Percentiles rank a stretch among this genome's conserved stretches.
These are phyloP conservation scores for Bombus pascuorum DNA, from an alignment of 1,140 invertebrate genomes.

Conservation along the genomic window DNA sequence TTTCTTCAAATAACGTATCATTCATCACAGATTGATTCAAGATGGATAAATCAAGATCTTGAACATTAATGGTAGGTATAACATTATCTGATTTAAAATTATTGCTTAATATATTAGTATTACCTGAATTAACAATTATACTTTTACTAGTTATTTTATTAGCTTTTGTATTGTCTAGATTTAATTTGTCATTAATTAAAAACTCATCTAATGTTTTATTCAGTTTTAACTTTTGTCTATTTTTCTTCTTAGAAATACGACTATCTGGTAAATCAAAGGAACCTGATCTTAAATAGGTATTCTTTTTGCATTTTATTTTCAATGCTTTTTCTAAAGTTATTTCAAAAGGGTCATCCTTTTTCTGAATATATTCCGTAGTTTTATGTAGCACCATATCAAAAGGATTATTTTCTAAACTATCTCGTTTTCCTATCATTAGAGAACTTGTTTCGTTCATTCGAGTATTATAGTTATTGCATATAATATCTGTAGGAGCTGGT, in stretches of 20 bases:
- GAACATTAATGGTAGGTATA: conserved; percentile 30
- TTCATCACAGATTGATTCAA: conserved; percentile 73
- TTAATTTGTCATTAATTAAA: conserved; percentile 28
- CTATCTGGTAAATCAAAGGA: conserved; percentile 55
- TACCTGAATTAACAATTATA: conserved; percentile 32
- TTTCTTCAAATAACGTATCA: conserved; percentile 69
- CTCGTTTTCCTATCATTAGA: conserved; percentile 43
- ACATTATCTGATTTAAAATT: neutral
- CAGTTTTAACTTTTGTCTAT: conserved; percentile 59
- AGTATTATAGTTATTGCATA: conserved; percentile 18
- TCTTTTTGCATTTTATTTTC: conserved; percentile 26
- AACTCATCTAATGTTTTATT: conserved; percentile 70
- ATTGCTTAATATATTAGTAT: conserved; percentile 36
- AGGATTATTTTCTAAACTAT: conserved; percentile 74
- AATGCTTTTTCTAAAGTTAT: conserved; percentile 69
- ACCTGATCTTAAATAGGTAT: neutral
- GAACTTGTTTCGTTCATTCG: neutral
- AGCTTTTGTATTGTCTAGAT: neutral
- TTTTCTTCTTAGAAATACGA: conserved; percentile 38
- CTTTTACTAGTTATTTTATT: conserved; percentile 29
- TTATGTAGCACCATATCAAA: conserved; percentile 73
- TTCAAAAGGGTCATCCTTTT: conserved; percentile 76
- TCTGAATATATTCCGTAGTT: conserved; percentile 70
- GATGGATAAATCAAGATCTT: conserved; percentile 64
- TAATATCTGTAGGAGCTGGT: conserved; percentile 58